Conservation (phyloP, 2,113 vertebrate genomes). For the Pongo pygmaeus region DNA sequence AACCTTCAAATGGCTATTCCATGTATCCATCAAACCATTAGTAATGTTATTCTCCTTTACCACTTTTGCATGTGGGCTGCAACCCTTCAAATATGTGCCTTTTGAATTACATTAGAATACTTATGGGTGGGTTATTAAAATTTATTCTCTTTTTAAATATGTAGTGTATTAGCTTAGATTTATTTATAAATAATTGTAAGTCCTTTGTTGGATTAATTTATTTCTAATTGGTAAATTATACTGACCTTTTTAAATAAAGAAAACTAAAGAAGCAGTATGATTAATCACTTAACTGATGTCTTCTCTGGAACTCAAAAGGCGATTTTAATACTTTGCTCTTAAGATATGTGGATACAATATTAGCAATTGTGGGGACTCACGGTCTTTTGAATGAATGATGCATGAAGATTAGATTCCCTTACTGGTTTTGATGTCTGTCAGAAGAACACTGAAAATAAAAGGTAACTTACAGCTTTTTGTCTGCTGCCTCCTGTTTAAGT, state of each 20-base stretch:
- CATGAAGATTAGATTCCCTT: not conserved
- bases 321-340: not conserved
- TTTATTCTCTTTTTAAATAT: not conserved
- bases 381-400: not conserved
- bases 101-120: not conserved
- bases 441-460: not conserved
- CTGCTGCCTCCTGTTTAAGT: not conserved
- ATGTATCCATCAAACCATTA: slow-evolving; percentile 19
- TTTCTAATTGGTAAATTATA: slow-evolving; percentile 3
- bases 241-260: not conserved
- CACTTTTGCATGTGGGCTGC: not conserved
- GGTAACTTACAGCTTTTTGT: not conserved
- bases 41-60: not conserved
- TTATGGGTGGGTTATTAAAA: not conserved
- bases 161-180: not conserved
- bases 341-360: not conserved
- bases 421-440: not conserved
- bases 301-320: not conserved
- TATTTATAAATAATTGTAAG: not conserved
- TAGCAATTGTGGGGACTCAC: not conserved
- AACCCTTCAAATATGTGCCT: not conserved
- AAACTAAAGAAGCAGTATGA: not conserved
- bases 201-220: not conserved
- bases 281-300: not conserved
- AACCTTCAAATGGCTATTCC: not conserved